Conservation (phyloP, 2,888 invertebrate genomes). For the Suillia variegata region DNA sequence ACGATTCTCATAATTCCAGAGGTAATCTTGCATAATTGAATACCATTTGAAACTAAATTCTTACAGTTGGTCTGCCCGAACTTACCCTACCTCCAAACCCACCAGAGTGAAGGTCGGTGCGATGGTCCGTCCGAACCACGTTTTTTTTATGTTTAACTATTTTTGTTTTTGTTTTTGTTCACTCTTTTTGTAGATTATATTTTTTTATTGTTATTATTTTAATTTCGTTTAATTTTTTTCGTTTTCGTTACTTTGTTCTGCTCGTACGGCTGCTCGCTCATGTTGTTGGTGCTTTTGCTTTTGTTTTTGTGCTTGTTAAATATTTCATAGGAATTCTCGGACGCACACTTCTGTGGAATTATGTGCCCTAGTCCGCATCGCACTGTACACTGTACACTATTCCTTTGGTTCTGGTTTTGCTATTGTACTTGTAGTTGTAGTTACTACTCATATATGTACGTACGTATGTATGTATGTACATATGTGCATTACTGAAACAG, state of each 20-base stretch:
- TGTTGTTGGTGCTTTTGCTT: background rate
- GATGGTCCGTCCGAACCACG: background rate
- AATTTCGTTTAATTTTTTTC: background rate
- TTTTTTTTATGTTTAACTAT: background rate
- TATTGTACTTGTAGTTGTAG: too few relatives aligned
- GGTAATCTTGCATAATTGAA: too few relatives aligned
- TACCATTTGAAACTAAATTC: too few relatives aligned
- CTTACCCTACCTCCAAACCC: too few relatives aligned
- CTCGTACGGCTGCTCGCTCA: background rate
- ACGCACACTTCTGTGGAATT: background rate
- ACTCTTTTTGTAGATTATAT: background rate
- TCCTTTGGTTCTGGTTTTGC: too few relatives aligned
- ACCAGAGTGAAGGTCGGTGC: background rate
- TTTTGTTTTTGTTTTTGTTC: background rate
- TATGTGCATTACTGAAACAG: slow-evolving; percentile 1
- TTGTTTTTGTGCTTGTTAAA: background rate
- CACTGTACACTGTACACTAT: background rate
- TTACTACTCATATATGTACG: too few relatives aligned
- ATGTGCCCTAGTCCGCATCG: background rate
- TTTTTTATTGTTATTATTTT: background rate
- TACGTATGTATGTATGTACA: too few relatives aligned
- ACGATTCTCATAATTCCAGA: too few relatives aligned
- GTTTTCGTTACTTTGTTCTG: background rate
- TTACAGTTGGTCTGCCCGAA: too few relatives aligned
- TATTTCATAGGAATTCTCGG: background rate